Conservation (phyloP, 2,113 vertebrate species). For the Ahaetulla prasina region DNA sequence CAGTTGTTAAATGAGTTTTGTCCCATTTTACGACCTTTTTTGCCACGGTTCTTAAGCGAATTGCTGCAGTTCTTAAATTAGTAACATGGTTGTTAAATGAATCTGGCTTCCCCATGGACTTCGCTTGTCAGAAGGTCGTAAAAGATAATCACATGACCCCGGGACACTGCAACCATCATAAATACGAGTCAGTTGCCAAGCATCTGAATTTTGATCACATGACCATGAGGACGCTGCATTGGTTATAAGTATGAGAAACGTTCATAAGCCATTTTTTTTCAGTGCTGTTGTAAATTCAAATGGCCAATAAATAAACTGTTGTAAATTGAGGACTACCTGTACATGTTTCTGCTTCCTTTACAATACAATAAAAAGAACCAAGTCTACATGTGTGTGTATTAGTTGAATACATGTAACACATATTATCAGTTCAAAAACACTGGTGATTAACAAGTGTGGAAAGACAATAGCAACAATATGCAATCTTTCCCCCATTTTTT, state of each 20-base stretch:
- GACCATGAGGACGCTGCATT: too few species aligned
- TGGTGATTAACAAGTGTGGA: too few species aligned
- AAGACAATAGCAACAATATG: background rate
- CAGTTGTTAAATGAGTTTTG: background rate
- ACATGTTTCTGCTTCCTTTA: background rate
- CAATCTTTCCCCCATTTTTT: constrained; percentile 5
- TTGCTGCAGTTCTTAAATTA: background rate
- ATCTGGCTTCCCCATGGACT: background rate
- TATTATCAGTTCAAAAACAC: background rate
- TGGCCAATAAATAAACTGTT: background rate
- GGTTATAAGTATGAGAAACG: too few species aligned
- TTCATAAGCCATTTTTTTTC: too few species aligned
- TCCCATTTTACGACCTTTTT: background rate
- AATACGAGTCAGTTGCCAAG: too few species aligned
- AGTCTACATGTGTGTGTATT: background rate
- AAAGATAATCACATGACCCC: background rate
- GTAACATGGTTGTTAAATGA: background rate
- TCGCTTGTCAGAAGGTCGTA: background rate
- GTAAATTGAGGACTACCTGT: background rate
- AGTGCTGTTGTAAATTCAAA: too few species aligned
- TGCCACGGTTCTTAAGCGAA: background rate
- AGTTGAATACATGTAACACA: background rate
- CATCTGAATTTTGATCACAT: too few species aligned
- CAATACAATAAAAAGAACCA: background rate
- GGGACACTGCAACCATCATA: background rate